A percentile compares a stretch with the other conserved stretches of the same genome.
These are phyloP conservation scores for Otus sunia DNA, from an alignment of 2,113 vertebrate species.

Conservation along the genomic window DNA sequence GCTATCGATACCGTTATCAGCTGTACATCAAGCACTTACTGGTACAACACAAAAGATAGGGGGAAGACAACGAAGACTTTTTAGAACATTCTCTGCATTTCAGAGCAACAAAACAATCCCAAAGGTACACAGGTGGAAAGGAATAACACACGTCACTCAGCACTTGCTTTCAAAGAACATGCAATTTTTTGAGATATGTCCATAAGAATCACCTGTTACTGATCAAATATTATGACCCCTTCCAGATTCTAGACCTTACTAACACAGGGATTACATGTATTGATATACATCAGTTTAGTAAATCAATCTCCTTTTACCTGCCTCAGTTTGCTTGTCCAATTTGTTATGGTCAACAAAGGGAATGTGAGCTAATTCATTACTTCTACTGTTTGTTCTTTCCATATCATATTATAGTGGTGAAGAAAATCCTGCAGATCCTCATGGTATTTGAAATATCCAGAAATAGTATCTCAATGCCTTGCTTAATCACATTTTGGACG, in stretches of 20 bases:
- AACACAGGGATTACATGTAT: neutral
- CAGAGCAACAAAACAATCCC: neutral
- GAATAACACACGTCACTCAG: neutral
- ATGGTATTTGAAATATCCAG: neutral
- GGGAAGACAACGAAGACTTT: neutral
- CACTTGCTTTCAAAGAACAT: neutral
- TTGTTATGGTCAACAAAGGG: neutral
- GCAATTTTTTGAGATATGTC: neutral
- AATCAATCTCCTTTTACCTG: neutral
- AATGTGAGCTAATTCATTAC: neutral
- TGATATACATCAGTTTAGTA: neutral
- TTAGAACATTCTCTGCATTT: neutral
- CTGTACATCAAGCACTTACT: neutral
- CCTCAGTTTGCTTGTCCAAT: neutral
- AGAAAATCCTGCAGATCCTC: neutral
- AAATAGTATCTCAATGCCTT: neutral
- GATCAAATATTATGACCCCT: neutral
- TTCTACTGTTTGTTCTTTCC: neutral
- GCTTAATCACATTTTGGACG: neutral
- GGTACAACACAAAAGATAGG: neutral
- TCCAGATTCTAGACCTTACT: neutral
- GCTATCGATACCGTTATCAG: neutral
- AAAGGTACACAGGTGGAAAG: neutral
- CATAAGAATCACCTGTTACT: neutral
- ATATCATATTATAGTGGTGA: neutral